phyloP scores from a whole-genome alignment of 2,113 vertebrate genomes.

The Cricetomys ansorgei region DNA sequence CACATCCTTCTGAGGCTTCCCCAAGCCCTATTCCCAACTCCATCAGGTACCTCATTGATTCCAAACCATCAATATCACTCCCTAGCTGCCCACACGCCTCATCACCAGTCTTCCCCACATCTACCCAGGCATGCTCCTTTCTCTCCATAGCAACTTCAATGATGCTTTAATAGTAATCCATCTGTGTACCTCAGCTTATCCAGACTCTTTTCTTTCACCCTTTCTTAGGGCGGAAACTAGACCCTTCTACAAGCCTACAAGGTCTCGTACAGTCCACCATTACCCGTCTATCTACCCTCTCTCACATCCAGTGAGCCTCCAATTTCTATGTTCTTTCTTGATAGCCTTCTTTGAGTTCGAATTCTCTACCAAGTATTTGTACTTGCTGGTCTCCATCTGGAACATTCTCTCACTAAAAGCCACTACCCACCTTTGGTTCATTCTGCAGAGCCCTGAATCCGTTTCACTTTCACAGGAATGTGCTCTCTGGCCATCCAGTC shows the following conservation, averaged over 20 bases:
- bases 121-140: not conserved
- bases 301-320: not conserved
- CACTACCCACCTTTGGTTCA: not conserved
- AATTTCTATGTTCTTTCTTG: not conserved
- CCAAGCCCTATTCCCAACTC: not conserved
- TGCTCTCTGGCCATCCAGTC: not conserved
- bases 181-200: not conserved
- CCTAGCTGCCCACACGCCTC: not conserved
- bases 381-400: not conserved
- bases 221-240: conserved; percentile 28
- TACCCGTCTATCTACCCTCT: not conserved
- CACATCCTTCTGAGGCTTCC: not conserved
- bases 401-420: not conserved
- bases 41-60: not conserved
- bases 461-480: conserved; percentile 28
- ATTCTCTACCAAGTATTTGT: not conserved
- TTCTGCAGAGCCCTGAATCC: not conserved
- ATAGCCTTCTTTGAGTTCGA: not conserved
- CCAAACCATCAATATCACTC: not conserved
- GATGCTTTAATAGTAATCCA: not conserved
- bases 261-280: not conserved
- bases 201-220: not conserved
- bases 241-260: not conserved
- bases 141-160: not conserved
- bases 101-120: not conserved